phyloP scores from a whole-genome alignment of 2,888 invertebrate genomes.

The Brachylomia viminalis region DNA sequence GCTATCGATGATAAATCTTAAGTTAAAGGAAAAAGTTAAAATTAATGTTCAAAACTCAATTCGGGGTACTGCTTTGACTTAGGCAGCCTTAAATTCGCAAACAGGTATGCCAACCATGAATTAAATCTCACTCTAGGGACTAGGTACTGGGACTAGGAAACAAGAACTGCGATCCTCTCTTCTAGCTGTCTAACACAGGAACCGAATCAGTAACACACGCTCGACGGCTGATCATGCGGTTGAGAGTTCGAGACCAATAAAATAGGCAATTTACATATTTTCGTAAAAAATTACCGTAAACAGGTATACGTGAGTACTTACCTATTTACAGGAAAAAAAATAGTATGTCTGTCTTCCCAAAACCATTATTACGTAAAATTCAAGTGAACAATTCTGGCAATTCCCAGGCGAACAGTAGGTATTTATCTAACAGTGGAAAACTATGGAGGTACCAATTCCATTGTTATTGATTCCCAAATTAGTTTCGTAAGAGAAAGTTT shows the following conservation, averaged over 20 bases:
- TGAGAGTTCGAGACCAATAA: too few relatives aligned
- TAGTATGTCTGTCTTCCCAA: background rate
- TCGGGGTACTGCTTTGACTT: too few relatives aligned
- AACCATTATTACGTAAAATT: too few relatives aligned
- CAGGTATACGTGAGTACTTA: too few relatives aligned
- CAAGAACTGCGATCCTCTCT: background rate
- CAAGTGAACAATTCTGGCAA: background rate
- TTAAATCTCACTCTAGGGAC: background rate
- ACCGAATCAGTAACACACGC: too few relatives aligned
- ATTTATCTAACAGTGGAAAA: background rate
- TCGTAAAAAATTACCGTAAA: too few relatives aligned
- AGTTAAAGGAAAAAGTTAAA: slow-evolving; percentile 9
- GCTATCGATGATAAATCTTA: slow-evolving; percentile 12
- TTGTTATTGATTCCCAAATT: background rate
- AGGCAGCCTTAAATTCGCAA: background rate
- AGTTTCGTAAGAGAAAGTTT: slow-evolving; percentile 4
- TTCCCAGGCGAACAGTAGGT: background rate
- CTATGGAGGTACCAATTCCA: background rate
- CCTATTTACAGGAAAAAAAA: too few relatives aligned
- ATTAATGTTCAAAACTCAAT: background rate
- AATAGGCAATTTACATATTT: too few relatives aligned
- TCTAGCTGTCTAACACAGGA: too few relatives aligned
- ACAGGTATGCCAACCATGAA: background rate
- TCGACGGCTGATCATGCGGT: background rate
- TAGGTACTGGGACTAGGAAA: background rate